Base-by-base conservation (phyloP, 2,888 invertebrate species). In the Lapara coniferarum region DNA sequence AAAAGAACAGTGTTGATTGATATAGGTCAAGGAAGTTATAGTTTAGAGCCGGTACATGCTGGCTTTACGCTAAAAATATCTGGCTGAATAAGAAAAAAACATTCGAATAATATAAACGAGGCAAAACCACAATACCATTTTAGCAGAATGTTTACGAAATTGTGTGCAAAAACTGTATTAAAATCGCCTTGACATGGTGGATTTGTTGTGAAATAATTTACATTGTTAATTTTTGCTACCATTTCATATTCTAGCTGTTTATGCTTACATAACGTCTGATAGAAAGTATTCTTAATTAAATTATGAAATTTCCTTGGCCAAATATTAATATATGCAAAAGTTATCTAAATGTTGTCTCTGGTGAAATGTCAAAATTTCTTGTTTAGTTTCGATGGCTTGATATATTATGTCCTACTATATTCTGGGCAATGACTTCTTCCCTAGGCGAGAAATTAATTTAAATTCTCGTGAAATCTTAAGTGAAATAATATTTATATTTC, bases 181-280 rank as follows among this genome's bases (percentile, higher is more conserved):
- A 77, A 76, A 70, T 76, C 70, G 72, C 80, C 80, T 81, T 81
- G 79, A 80, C 77, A 75, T 66, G 75, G 70, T 70, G 74, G 74
- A 77, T 74, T 74, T 72, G 51, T 70, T 71, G 68, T 53, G 68
- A 68, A 69, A 63, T 46, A 68, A 75, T 75, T 76, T 75, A 73
- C 72, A 75, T 76, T 77, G 75, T 74, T 79, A 77, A 77, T 80
- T 77, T 78, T 68, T 79, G 75, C 71, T 77, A 78, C 77, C 73
- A 71, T 77, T 76, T 75, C 77, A 74, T 73, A 74, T 71, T 68
- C 59, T 55, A 10, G 52, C 7, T 30, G n/a, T 49, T 46, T 49
- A 16, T 59, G 10, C 2, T 59, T 44, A 59, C 16, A 16, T 59
- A 59, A 46, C 44, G 4, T 25, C 25, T 10, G 19, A 56, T 46